Evolutionary conservation across 2,113 vertebrate genomes (phyloP).

Genomic region (Gymnogyps californianus): DNA sequence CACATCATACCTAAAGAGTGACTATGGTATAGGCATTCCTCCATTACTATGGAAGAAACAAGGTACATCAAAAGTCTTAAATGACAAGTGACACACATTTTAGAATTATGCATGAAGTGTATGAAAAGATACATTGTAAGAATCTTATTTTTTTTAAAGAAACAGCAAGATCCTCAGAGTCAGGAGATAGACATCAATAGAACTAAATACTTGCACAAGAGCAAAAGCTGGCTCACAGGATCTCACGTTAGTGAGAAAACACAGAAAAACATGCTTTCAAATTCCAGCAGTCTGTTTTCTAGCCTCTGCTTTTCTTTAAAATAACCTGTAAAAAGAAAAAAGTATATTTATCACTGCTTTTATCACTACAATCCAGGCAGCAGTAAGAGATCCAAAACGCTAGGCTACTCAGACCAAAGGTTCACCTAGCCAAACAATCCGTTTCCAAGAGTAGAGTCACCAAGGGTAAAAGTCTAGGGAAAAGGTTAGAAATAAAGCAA

Average conservation of each 20-base stretch:
- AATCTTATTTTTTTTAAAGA: background rate
- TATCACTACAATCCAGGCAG: background rate
- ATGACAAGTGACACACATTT: background rate
- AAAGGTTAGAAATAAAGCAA: background rate
- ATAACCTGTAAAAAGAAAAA: constrained; percentile 68
- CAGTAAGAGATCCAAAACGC: background rate
- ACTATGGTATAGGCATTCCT: background rate
- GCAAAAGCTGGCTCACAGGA: background rate
- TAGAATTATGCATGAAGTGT: background rate
- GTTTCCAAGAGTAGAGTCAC: background rate
- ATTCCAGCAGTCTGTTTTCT: constrained; percentile 47
- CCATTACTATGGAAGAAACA: background rate
- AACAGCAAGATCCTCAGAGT: background rate
- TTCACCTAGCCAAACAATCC: background rate
- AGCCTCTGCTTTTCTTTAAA: constrained; percentile 80
- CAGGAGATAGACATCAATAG: background rate
- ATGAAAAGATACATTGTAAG: background rate
- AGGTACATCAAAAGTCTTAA: background rate
- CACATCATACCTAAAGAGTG: background rate
- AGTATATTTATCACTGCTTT: constrained; percentile 13
- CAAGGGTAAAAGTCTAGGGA: background rate
- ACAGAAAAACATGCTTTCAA: background rate
- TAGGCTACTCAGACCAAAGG: background rate
- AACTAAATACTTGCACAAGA: background rate
- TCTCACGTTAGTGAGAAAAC: background rate